Evolutionary conservation across 2,797 vertebrate species (phyloP), one percentile per base, ranked within the genome.

Genomic region (Smutsia gigantea): DNA sequence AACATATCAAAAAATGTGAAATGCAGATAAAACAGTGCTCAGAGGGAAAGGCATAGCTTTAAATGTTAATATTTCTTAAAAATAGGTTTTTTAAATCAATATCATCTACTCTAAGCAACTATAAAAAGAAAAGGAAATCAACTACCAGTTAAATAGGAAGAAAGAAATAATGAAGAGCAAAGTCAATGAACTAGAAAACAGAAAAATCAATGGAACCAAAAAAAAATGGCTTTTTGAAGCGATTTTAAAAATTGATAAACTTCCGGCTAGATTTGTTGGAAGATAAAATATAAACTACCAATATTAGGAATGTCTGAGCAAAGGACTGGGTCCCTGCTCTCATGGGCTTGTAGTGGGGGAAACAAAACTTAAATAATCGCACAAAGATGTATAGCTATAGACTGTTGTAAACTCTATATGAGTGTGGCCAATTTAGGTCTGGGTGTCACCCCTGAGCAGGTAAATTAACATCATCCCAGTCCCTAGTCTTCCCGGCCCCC

Each of bases 1-100:
- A 59, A 15, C 2, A 29, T 37, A 90, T 19, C 25, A 87, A 77
- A 95, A 69, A 25, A 4, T 61, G 21, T 29, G 29, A 15, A 88
- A 57, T 29, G 29, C 57, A 93, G 64, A 69, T 79, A 97, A 90
- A 96, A 75, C 87, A 84, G 64, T 14, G 46, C 37, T 69, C 55
- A 57, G 53, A 95, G 92, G 84, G 31, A 83, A 93, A 93, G 53
- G 94, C 74, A 78, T 78, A 95, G 87, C 57, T 63, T 86, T 92
- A 94, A 69, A 83, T 27, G 7, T 5, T 51, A 68, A 3, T 46
- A 53, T 84, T 72, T 74, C 51, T 23, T 8, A 57, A 81, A 66
- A 57, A 87, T 23, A 74, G 42, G 17, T 18, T 51, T 51, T 31
- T 19, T 53, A 18, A 29, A 42, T 75, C 42, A 53, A 59, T 53